A percentile compares a stretch with the other conserved stretches of the same genome.
phyloP scores from a whole-genome alignment of 1,140 invertebrate genomes.

The Dysdera silvatica region DNA sequence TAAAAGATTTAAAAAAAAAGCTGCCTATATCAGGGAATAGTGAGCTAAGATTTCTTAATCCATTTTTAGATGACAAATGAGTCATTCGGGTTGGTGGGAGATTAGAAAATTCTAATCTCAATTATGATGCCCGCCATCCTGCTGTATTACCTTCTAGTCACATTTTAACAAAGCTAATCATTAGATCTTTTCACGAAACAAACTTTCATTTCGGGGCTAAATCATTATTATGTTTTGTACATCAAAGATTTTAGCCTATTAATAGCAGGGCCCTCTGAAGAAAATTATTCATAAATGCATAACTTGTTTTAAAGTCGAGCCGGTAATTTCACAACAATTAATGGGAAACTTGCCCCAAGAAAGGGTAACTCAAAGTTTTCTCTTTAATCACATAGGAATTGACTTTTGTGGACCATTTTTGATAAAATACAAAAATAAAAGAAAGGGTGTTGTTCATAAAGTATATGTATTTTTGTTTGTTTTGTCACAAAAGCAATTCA shows the following conservation, averaged over 20 bases:
- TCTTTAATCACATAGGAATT: neutral
- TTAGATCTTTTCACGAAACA: neutral
- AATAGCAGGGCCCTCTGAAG: neutral
- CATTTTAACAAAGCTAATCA: neutral
- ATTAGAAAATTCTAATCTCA: neutral
- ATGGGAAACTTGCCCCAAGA: neutral
- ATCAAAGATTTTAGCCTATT: conserved; percentile 7
- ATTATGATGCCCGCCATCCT: neutral
- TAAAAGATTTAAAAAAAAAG: neutral
- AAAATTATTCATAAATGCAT: conserved; percentile 1
- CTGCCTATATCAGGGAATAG: neutral
- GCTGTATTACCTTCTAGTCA: neutral
- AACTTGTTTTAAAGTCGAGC: neutral
- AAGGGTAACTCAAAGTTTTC: neutral
- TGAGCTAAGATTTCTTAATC: conserved; percentile 27
- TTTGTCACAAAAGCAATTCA: conserved; percentile 8
- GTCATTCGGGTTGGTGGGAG: conserved; percentile 33
- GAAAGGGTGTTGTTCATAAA: conserved; percentile 40
- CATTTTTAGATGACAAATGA: conserved; percentile 39
- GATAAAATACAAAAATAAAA: conserved; percentile 1
- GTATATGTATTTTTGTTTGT: conserved; percentile 12
- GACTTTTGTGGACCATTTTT: conserved; percentile 6
- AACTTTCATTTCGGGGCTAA: conserved; percentile 3
- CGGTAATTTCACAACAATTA: neutral
- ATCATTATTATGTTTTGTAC: neutral